Conservation (phyloP, 2,113 vertebrate species). For the Phocoena sinus region DNA sequence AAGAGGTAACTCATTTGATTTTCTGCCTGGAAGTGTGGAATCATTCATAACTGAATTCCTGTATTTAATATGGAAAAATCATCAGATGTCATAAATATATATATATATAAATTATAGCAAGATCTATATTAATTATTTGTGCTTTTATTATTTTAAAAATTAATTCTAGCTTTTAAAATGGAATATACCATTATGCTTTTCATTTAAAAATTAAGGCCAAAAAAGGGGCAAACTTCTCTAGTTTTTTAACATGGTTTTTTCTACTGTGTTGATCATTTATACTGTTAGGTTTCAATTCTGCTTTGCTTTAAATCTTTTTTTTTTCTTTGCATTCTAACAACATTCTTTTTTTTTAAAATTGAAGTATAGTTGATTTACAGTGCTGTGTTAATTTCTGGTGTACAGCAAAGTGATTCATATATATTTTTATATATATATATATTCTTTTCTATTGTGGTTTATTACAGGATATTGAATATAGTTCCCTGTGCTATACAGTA, state of each 20-base stretch:
- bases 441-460: background rate
- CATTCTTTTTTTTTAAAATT: background rate
- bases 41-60: background rate
- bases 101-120: background rate
- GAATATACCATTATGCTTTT: background rate
- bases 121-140: background rate
- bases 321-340: background rate
- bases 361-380: background rate
- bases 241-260: background rate
- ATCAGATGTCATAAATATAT: background rate
- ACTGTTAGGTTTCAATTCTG: background rate
- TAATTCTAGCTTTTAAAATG: background rate
- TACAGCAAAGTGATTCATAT: background rate
- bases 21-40: background rate
- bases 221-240: background rate
- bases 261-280: background rate
- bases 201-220: background rate
- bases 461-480: background rate
- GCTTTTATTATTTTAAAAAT: background rate
- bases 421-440: background rate
- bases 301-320: background rate
- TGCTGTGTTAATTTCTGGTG: background rate
- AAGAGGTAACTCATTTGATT: background rate
- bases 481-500: background rate
- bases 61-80: background rate